phyloP scores from a whole-genome alignment of 2,888 invertebrate species.

The Cheiracanthium punctorium region DNA sequence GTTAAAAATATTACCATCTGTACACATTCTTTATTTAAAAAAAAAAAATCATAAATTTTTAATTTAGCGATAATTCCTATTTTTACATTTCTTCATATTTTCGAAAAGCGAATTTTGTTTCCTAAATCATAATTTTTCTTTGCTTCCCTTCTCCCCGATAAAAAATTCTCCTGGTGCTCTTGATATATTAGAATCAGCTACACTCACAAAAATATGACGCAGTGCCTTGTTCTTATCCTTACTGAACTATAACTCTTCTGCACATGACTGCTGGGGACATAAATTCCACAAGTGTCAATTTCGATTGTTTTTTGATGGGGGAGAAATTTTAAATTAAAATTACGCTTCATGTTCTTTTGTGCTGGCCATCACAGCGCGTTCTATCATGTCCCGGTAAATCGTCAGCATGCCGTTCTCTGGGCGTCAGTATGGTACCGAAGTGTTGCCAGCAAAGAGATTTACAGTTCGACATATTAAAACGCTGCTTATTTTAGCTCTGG shows the following conservation, averaged over 20 bases:
- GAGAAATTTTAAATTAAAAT: constrained; percentile 49
- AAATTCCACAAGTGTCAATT: constrained; percentile 44
- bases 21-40: too few species aligned
- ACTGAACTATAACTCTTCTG: neutral
- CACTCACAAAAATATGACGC: neutral
- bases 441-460: constrained; percentile 55
- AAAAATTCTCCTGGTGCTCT: neutral
- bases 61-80: too few species aligned
- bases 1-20: too few species aligned
- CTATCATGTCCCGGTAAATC: constrained; percentile 55
- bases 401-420: constrained; percentile 43
- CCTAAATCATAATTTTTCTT: neutral
- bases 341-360: neutral
- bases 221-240: neutral
- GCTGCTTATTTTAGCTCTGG: constrained; percentile 65
- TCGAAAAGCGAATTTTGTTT: too few species aligned
- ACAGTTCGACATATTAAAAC: constrained; percentile 70
- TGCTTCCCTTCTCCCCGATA: neutral
- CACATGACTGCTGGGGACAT: neutral
- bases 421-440: constrained; percentile 38
- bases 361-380: constrained; percentile 33
- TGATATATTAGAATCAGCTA: neutral
- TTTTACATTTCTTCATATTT: too few species aligned
- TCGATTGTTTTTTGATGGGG: constrained; percentile 52
- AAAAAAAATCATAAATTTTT: too few species aligned